Conservation (phyloP, 1,140 invertebrate species). For the Helicoverpa zea region DNA sequence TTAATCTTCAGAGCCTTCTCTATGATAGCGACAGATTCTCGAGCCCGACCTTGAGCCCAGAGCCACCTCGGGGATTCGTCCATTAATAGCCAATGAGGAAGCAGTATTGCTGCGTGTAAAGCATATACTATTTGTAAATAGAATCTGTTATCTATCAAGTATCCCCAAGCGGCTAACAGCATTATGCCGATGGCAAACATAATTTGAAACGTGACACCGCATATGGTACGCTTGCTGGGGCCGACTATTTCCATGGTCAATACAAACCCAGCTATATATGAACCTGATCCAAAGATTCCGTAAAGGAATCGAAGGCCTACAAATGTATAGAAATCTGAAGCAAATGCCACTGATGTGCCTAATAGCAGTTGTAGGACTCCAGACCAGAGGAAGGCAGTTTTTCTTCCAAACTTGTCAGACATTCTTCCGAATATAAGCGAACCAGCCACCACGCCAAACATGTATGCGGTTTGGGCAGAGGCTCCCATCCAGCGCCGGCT, state of each 20-base stretch:
- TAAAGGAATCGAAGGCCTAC: conserved; percentile 90
- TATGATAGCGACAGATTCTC: conserved; percentile 91
- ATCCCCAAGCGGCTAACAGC: conserved; percentile 93
- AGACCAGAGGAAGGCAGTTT: conserved; percentile 92
- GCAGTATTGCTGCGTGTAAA: conserved; percentile 90
- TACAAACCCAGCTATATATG: conserved; percentile 94
- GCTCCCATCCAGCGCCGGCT: conserved; percentile 93
- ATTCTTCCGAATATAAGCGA: conserved; percentile 93
- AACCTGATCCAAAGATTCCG: conserved; percentile 92
- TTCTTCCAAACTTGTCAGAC: conserved; percentile 94
- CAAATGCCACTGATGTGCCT: conserved; percentile 90
- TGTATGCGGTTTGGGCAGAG: conserved; percentile 92
- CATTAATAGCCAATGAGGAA: conserved; percentile 93
- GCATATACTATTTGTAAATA: conserved; percentile 93
- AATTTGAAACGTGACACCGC: conserved; percentile 93
- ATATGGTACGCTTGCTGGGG: conserved; percentile 92
- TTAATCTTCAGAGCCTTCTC: conserved; percentile 91
- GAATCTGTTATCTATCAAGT: conserved; percentile 91
- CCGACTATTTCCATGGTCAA: conserved; percentile 95
- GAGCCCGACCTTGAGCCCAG: conserved; percentile 91
- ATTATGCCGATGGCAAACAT: conserved; percentile 94
- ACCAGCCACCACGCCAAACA: conserved; percentile 95
- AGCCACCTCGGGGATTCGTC: conserved; percentile 95
- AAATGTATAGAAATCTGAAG: conserved; percentile 91
- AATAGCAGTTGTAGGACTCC: conserved; percentile 90